A percentile compares a stretch with the other conserved stretches of the same genome.
These are phyloP conservation scores for Alloscopus bannaensis DNA, from an alignment of 2,888 invertebrate genomes.

Conservation along the genomic window DNA sequence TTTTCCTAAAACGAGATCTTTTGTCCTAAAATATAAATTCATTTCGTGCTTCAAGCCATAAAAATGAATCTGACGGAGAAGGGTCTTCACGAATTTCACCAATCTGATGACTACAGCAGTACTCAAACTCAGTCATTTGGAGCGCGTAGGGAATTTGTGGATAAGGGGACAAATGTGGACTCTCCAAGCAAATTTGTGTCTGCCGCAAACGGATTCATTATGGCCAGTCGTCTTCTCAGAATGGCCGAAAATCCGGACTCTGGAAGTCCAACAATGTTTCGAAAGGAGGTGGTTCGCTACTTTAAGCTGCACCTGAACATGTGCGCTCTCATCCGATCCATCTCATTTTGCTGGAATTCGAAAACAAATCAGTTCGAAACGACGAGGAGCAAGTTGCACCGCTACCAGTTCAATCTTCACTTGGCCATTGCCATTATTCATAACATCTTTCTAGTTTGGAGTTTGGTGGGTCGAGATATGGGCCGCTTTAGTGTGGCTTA, in stretches of 20 bases:
- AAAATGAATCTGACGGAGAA: too few species aligned
- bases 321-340: conserved; percentile 39
- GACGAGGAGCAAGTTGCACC: background rate
- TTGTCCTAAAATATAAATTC: too few species aligned
- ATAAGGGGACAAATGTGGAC: too few species aligned
- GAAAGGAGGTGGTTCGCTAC: conserved; percentile 40
- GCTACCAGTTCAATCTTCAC: conserved; percentile 41
- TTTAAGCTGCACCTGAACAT: conserved; percentile 39
- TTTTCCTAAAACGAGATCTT: too few species aligned
- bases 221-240: background rate
- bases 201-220: background rate
- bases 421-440: conserved; percentile 43
- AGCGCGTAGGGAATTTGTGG: too few species aligned
- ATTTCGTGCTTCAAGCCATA: too few species aligned
- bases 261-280: conserved; percentile 13
- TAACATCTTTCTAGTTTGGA: conserved; percentile 50
- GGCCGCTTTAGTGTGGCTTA: conserved; percentile 41
- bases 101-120: too few species aligned
- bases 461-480: conserved; percentile 26
- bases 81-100: too few species aligned
- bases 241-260: background rate
- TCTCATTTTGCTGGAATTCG: conserved; percentile 42
- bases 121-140: too few species aligned
- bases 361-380: conserved; percentile 15
- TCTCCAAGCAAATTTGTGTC: conserved; percentile 12